These are phyloP conservation scores for Dinocampus coccinellae DNA, from an alignment of 2,888 invertebrate species.

Conservation along the genomic window DNA sequence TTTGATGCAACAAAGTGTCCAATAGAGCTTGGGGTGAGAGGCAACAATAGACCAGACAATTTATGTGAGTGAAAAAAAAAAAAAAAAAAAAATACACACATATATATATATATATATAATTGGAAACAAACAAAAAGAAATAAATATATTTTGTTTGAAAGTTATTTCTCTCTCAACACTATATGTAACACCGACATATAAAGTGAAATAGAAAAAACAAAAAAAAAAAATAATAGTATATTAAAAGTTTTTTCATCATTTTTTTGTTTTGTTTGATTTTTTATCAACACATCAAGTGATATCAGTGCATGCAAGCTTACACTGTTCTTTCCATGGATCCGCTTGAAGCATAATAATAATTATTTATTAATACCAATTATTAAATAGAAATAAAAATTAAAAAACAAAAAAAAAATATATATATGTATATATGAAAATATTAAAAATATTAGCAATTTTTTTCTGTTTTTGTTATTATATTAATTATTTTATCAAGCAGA, in stretches of 20 bases:
- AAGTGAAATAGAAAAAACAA: not conserved
- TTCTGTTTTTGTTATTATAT: constrained; percentile 7
- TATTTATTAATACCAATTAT: constrained; percentile 46
- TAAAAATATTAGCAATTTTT: too few species aligned
- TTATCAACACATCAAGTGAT: constrained; percentile 28
- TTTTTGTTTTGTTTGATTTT: constrained; percentile 17
- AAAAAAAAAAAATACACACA: not conserved
- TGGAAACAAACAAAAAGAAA: not conserved
- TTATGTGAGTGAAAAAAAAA: not conserved
- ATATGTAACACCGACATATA: not conserved
- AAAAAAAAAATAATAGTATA: not conserved
- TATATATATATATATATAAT: too few species aligned
- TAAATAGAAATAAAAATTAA: constrained; percentile 18
- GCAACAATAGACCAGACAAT: constrained; percentile 41
- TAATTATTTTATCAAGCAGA: not conserved
- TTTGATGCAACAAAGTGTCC: constrained; percentile 36
- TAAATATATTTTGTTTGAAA: not conserved
- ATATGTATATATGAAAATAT: not conserved
- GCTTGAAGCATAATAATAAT: constrained; percentile 57
- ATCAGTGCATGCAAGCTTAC: constrained; percentile 55
- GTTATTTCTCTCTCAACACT: constrained; percentile 1
- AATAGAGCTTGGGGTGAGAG: constrained; percentile 44
- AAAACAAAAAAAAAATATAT: too few species aligned
- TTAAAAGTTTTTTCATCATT: constrained; percentile 19
- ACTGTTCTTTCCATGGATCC: constrained; percentile 51